A percentile compares a stretch with the other conserved stretches of the same genome.
phyloP scores from a whole-genome alignment of 1,140 invertebrate species.

The Aphis craccivora region DNA sequence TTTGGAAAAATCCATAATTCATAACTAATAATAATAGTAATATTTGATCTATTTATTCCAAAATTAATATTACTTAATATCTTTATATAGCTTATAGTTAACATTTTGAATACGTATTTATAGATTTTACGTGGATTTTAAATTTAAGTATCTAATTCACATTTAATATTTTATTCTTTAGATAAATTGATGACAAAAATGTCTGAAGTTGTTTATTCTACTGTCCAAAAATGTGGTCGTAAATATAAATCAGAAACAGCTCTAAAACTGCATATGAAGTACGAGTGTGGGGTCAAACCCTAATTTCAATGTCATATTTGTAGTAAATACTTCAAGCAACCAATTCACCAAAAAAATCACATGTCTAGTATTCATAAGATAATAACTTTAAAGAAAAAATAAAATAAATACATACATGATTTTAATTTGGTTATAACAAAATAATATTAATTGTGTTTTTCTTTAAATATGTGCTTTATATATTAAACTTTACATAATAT shows the following conservation, averaged over 20 bases:
- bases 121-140: neutral
- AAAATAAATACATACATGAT: neutral
- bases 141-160: neutral
- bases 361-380: conserved; percentile 51
- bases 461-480: neutral
- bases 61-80: neutral
- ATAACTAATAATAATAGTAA: too few relatives aligned
- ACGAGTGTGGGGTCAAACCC: conserved; percentile 65
- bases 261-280: conserved; percentile 65
- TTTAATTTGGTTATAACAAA: neutral
- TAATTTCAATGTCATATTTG: conserved; percentile 46
- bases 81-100: neutral
- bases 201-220: neutral
- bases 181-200: neutral
- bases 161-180: conserved; percentile 25
- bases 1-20: neutral
- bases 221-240: conserved; percentile 62
- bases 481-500: neutral
- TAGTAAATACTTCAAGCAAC: conserved; percentile 37
- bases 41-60: neutral
- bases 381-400: neutral
- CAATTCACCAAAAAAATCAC: conserved; percentile 47
- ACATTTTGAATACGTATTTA: neutral
- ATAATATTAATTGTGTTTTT: neutral
- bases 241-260: conserved; percentile 65